Evolutionary conservation across 2,797 vertebrate genomes (phyloP), one percentile per base, ranked within the genome.

Genomic region (Bovichtus variegatus): DNA sequence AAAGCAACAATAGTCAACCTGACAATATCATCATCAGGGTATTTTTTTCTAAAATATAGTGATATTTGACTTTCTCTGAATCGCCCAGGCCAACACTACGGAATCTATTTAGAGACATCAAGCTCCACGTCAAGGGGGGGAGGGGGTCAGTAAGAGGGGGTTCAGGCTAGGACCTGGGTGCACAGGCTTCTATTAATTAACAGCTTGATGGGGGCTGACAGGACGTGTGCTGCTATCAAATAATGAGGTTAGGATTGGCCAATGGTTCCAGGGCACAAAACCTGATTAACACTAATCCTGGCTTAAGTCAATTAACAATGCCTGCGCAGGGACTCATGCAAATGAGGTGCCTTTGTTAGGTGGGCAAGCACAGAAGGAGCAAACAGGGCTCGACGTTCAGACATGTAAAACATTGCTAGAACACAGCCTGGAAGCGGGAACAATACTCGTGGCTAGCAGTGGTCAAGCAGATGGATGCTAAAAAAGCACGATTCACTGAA

Each of bases 221-320:
- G 92, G 91, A 93, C 71, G 87, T 87, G 92, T 90, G 93, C 91
- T 84, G 90, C 91, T 94, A 94, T 95, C 92, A 94, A 94, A 95
- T 95, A 95, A 95, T 94, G 93, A 94, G 94, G 93, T 93, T 93
- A 94, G 90, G 87, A 93, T 90, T 93, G 90, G 91, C 89, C 92
- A 85, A 88, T 86, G 89, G 89, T 94, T 94, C 88, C 91, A 89
- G 91, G 90, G 89, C 90, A 92, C 87, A 87, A 91, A 93, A 88
- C 90, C 89, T 94, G 93, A 95, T 94, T 94, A 95, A 87, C 89
- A 85, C 87, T 94, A 95, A 94, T 95, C 93, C 93, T 78, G 85
- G 88, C 80, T 95, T 94, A 93, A 94, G 94, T 95, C 93, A 93
- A 95, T 95, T 95, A 95, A 93, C 82, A 90, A 93, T 87, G 89